phyloP scores from a whole-genome alignment of 2,113 vertebrate species.

The Nesoenas mayeri region DNA sequence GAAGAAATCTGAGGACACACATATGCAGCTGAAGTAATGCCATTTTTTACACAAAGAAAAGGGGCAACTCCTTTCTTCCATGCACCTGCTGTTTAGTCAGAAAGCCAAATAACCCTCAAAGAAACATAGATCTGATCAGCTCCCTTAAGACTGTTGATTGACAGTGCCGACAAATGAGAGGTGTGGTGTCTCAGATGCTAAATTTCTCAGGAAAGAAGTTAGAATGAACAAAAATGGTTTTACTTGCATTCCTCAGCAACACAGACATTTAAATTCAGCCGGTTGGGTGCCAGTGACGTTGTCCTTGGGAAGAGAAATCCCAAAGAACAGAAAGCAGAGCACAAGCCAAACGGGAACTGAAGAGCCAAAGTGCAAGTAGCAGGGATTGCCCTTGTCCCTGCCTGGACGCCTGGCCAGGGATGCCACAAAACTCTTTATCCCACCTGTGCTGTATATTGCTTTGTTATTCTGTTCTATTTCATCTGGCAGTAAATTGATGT shows the following conservation, averaged over 20 bases:
- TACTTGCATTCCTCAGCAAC: background rate
- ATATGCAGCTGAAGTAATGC: background rate
- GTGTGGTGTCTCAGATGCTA: background rate
- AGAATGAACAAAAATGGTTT: background rate
- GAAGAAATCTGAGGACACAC: fast-evolving
- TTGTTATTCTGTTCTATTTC: background rate
- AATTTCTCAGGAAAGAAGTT: slow-evolving; percentile 9
- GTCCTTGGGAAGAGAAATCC: background rate
- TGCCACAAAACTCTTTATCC: background rate
- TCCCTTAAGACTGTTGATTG: background rate
- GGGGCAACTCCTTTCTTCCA: background rate
- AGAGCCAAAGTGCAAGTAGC: background rate
- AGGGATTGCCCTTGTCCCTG: background rate
- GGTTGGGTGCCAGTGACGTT: background rate
- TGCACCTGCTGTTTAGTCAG: background rate
- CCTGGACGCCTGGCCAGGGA: background rate
- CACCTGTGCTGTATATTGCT: fast-evolving
- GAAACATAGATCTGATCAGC: background rate
- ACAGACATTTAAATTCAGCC: background rate
- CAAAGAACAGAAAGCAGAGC: background rate
- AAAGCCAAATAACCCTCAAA: background rate
- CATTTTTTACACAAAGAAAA: background rate
- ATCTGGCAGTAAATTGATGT: background rate
- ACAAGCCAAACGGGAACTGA: background rate
- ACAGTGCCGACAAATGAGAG: background rate